phyloP scores from a whole-genome alignment of 2,888 invertebrate species.

The Allolobophora icterica region DNA sequence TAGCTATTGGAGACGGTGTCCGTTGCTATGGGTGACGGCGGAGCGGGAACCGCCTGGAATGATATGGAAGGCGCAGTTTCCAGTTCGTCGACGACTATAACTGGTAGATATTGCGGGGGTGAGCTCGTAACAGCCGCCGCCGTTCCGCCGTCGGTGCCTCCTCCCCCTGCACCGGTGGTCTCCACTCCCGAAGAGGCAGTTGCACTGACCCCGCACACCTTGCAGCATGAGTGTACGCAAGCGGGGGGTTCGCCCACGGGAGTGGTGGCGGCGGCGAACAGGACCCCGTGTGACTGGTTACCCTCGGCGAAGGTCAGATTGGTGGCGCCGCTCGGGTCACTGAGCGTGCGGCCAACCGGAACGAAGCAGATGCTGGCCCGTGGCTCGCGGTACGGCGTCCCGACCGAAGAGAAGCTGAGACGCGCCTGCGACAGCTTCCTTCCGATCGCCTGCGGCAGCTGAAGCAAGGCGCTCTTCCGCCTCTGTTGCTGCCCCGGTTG shows the following conservation, averaged over 20 bases:
- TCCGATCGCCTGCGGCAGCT: slow-evolving; percentile 37
- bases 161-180: neutral
- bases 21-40: neutral
- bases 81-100: neutral
- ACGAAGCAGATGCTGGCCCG: slow-evolving; percentile 45
- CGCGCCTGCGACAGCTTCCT: slow-evolving; percentile 33
- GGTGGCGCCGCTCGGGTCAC: slow-evolving; percentile 40
- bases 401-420: slow-evolving; percentile 40
- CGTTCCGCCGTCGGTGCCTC: neutral
- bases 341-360: slow-evolving; percentile 42
- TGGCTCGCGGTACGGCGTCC: slow-evolving; percentile 28
- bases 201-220: neutral
- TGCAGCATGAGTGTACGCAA: neutral
- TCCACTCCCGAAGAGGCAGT: neutral
- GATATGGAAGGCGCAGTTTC: neutral
- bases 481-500: slow-evolving; percentile 19
- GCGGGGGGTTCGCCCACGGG: neutral
- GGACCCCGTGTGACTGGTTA: neutral
- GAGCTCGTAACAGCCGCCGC: neutral
- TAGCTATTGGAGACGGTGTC: neutral
- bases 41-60: neutral
- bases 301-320: slow-evolving; percentile 4
- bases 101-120: neutral
- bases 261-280: neutral
- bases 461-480: slow-evolving; percentile 34